Evolutionary conservation across 2,113 vertebrate species (phyloP).

Genomic region (Pachycephala philippinensis): DNA sequence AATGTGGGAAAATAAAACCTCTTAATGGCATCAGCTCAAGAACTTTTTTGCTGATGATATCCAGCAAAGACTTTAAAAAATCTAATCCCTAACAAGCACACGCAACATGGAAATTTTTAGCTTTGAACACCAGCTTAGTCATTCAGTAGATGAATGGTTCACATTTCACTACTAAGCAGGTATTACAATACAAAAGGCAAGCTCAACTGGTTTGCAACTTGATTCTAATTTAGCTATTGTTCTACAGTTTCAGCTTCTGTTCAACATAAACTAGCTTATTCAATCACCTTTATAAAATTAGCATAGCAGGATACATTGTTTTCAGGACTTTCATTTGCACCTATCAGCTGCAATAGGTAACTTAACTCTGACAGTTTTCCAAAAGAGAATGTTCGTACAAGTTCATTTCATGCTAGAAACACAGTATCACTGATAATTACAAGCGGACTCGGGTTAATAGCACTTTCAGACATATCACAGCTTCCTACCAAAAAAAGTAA

Average conservation of each 20-base stretch:
- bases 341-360: not conserved
- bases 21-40: not conserved
- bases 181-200: conserved; percentile 55
- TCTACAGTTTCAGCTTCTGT: not conserved
- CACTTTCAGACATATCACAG: not conserved
- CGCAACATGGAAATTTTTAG: not conserved
- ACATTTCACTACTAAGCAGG: conserved; percentile 52
- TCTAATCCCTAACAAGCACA: not conserved
- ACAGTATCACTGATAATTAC: not conserved
- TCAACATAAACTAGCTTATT: not conserved
- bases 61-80: not conserved
- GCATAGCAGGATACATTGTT: not conserved
- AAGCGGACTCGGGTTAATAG: not conserved
- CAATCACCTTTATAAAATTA: not conserved
- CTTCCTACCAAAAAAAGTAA: not conserved
- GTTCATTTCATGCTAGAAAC: not conserved
- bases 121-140: conserved; percentile 26
- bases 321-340: not conserved
- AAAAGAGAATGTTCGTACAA: not conserved
- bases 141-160: conserved; percentile 33
- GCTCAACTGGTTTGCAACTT: conserved; percentile 46
- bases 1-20: not conserved
- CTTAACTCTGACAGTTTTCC: not conserved
- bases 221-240: conserved; percentile 38
- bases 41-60: not conserved